Conservation (phyloP, 2,888 invertebrate species). For the Anticlea derivata region DNA sequence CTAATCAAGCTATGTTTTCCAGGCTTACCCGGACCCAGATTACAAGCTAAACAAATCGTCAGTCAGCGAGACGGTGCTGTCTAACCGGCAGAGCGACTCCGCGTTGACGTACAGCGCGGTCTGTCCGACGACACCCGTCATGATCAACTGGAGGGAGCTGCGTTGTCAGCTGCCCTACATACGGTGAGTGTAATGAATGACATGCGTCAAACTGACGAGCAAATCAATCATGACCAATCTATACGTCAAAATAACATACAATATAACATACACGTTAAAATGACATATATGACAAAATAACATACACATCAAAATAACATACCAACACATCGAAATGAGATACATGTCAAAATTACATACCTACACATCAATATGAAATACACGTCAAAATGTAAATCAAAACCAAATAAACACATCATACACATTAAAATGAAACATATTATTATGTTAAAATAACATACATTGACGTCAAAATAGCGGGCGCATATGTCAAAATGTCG, state of each 20-base stretch:
- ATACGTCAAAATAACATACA: too few species aligned
- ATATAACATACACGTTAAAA: too few species aligned
- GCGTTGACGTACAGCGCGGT: slow-evolving; percentile 89
- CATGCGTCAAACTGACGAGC: too few species aligned
- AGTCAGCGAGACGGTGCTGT: slow-evolving; percentile 86
- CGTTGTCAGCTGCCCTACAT: slow-evolving; percentile 53
- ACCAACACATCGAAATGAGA: not conserved
- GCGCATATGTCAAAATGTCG: too few species aligned
- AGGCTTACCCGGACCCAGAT: slow-evolving; percentile 95
- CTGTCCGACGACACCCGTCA: slow-evolving; percentile 92
- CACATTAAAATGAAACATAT: too few species aligned
- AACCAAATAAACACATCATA: too few species aligned
- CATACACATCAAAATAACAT: not conserved
- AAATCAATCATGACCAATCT: too few species aligned
- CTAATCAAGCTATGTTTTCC: slow-evolving; percentile 20
- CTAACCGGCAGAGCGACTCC: slow-evolving; percentile 68
- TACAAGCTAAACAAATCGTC: slow-evolving; percentile 95
- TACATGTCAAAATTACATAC: too few species aligned
- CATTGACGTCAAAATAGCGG: too few species aligned
- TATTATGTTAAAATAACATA: too few species aligned
- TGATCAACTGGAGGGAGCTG: slow-evolving; percentile 96
- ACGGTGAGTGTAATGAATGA: slow-evolving; percentile 45
- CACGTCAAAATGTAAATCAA: too few species aligned
- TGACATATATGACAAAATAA: not conserved
- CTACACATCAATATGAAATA: too few species aligned